Evolutionary conservation across 2,113 vertebrate genomes (phyloP).

Genomic region (Megaleporinus macrocephalus): DNA sequence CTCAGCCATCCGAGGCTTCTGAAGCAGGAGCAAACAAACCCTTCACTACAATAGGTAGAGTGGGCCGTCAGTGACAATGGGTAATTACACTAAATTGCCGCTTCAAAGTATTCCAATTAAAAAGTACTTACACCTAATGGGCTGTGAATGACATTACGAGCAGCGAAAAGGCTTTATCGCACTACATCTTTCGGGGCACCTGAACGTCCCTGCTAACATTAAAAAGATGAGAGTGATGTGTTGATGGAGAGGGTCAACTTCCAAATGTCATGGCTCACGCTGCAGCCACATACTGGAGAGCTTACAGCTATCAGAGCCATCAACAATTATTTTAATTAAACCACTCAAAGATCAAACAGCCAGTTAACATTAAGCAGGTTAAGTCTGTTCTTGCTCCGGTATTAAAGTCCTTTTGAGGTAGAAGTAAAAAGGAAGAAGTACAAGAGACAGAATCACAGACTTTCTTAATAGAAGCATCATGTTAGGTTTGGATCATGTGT

Average conservation of each 20-base stretch:
- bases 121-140: slow-evolving; percentile 49
- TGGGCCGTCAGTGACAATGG: slow-evolving; percentile 35
- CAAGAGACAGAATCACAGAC: not conserved
- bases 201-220: slow-evolving; percentile 12
- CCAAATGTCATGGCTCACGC: not conserved
- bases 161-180: slow-evolving; percentile 40
- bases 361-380: not conserved
- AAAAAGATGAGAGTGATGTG: slow-evolving; percentile 8
- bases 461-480: not conserved
- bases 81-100: slow-evolving; percentile 35
- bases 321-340: not conserved
- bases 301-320: not conserved
- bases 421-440: not conserved
- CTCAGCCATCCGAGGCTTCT: not conserved
- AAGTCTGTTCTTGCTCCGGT: not conserved
- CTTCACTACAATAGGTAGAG: slow-evolving; percentile 8
- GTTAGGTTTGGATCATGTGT: not conserved
- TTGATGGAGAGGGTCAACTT: slow-evolving; percentile 6
- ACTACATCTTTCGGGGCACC: slow-evolving; percentile 16
- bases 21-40: slow-evolving; percentile 36
- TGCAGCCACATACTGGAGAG: not conserved
- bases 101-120: slow-evolving; percentile 42
- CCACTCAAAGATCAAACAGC: not conserved
- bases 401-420: not conserved
- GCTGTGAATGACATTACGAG: slow-evolving; percentile 39